Evolutionary conservation across 2,888 invertebrate genomes (phyloP).

Genomic region (Trachelus iudaicus): DNA sequence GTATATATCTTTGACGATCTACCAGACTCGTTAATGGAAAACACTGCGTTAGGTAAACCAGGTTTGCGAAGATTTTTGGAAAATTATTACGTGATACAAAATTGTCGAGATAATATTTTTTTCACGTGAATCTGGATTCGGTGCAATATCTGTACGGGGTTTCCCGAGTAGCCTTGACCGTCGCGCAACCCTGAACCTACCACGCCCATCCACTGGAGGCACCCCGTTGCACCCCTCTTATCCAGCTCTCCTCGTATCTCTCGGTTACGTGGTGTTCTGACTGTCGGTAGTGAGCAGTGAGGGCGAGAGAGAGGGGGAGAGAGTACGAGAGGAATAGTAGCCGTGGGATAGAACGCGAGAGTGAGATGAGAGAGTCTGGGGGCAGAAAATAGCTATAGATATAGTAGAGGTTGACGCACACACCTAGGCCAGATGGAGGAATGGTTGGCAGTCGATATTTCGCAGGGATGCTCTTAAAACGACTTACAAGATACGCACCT

Average conservation of each 20-base stretch:
- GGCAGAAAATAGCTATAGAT: neutral
- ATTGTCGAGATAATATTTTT: neutral
- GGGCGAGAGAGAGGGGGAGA: neutral
- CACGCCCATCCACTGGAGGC: constrained; percentile 34
- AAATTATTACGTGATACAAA: neutral
- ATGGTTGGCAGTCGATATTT: neutral
- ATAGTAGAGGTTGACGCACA: neutral
- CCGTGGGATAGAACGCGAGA: neutral
- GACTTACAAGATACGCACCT: neutral
- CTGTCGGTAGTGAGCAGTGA: neutral
- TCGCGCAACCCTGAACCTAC: constrained; percentile 28
- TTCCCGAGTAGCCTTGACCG: constrained; percentile 38
- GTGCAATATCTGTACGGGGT: neutral
- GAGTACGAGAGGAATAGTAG: neutral
- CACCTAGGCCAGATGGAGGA: neutral
- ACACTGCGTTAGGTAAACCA: neutral
- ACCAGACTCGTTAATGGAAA: neutral
- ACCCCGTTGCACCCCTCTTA: neutral
- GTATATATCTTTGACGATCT: neutral
- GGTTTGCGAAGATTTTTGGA: neutral
- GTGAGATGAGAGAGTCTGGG: neutral
- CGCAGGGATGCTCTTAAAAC: neutral
- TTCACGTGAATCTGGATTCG: neutral
- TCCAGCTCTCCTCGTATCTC: neutral
- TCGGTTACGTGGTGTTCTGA: neutral